Conservation (phyloP, 2,888 invertebrate species). For the Amiota minor region DNA sequence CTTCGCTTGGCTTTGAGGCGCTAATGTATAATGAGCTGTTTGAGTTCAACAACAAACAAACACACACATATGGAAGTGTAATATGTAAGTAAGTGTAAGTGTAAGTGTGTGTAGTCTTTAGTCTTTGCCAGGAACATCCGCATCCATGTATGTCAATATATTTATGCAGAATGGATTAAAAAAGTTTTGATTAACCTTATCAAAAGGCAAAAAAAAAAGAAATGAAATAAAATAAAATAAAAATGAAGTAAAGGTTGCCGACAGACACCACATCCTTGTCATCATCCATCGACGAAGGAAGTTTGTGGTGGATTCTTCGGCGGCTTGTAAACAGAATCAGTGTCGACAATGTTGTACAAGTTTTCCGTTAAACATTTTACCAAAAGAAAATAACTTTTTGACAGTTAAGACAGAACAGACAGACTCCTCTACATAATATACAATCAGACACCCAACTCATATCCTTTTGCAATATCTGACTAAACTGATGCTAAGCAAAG, state of each 20-base stretch:
- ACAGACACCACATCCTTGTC: too few relatives aligned
- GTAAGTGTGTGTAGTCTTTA: conserved; percentile 26
- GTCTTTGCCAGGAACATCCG: conserved; percentile 18
- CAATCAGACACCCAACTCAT: too few relatives aligned
- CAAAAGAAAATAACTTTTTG: conserved; percentile 64
- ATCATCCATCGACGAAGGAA: too few relatives aligned
- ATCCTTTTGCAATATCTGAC: too few relatives aligned
- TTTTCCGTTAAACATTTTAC: conserved; percentile 43
- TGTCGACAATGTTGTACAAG: conserved; percentile 48
- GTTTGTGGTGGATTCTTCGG: background rate
- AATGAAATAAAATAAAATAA: background rate
- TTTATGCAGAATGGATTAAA: conserved; percentile 68
- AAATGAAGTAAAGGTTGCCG: background rate
- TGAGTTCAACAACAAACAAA: conserved; percentile 16
- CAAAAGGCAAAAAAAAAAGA: conserved; percentile 58
- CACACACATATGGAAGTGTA: conserved; percentile 30
- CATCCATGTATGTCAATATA: conserved; percentile 46
- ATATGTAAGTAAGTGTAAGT: conserved; percentile 15
- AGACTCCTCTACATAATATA: too few relatives aligned
- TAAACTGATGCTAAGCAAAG: too few relatives aligned
- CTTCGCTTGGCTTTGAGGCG: conserved; percentile 27
- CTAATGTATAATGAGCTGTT: conserved; percentile 62
- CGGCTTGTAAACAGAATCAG: conserved; percentile 59
- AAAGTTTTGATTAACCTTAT: conserved; percentile 71
- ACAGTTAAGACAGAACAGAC: background rate